phyloP scores from a whole-genome alignment of 2,888 invertebrate genomes.

The Sclerodermus sp. region DNA sequence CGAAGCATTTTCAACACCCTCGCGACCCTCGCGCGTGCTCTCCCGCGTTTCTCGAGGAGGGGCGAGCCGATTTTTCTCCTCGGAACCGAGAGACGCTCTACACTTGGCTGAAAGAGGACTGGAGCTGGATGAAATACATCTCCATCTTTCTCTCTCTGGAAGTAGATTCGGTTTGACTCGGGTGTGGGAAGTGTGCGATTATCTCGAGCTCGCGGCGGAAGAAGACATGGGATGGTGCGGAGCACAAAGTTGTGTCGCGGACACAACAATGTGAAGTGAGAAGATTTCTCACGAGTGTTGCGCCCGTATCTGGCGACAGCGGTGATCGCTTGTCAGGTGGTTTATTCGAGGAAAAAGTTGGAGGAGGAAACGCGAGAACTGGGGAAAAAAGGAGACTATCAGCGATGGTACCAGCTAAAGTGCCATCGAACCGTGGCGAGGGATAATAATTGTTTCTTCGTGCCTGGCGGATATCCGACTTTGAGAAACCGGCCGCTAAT shows the following conservation, averaged over 20 bases:
- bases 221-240: slow-evolving; percentile 11
- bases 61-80: too few species aligned
- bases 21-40: too few species aligned
- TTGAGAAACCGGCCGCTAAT: slow-evolving; percentile 25
- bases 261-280: slow-evolving; percentile 18
- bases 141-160: too few species aligned
- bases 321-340: slow-evolving; percentile 24
- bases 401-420: too few species aligned
- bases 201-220: slow-evolving; percentile 17
- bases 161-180: too few species aligned
- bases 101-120: too few species aligned
- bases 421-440: too few species aligned
- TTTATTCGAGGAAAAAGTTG: slow-evolving; percentile 7
- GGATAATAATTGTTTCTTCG: too few species aligned
- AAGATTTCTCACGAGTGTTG: slow-evolving; percentile 24
- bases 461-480: slow-evolving; percentile 33
- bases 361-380: slow-evolving; percentile 12
- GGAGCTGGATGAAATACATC: too few species aligned
- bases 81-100: too few species aligned
- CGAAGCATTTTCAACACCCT: too few species aligned
- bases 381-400: slow-evolving; percentile 3
- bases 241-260: slow-evolving; percentile 15
- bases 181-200: neutral
- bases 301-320: slow-evolving; percentile 21
- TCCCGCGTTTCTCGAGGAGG: too few species aligned